Base-by-base conservation (phyloP, 1,140 invertebrate species). In the Drosophila arawakana region DNA sequence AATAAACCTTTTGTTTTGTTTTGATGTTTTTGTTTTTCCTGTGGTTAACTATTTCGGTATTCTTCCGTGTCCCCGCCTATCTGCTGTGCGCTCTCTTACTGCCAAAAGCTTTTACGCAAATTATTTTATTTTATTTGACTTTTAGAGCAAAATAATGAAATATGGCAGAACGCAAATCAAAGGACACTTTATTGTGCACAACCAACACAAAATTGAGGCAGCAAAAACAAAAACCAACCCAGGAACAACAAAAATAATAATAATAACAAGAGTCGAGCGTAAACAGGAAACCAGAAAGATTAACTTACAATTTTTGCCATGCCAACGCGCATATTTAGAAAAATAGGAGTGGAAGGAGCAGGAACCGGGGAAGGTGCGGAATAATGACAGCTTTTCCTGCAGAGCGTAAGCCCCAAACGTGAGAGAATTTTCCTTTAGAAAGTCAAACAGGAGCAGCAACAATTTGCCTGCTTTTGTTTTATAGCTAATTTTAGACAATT, bases 401-500 rank as follows among this genome's bases (percentile, higher is more conserved):
- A 55, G 62, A 41, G 34, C 50, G 10, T 39, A 49, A 50, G 46
- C 46, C 34, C 6, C 54, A 41, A 57, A 57, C 18, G 54, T 39
- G 47, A 25, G 37, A 52, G 47, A 41, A 8, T 43, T 44, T 79
- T 70, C 61, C 50, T 60, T 30, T 58, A 47, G 39, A 58, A 57
- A 15, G 25, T 34, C 39, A 71, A 30, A 30, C 25, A 30, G 25
- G 11, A 62, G 13, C 3, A 52, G 30, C 61, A 67, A 47, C 52
- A 57, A 47, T 63, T 58, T 59, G 57, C 44, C 39, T 39, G 69
- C 66, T 70, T 57, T 70, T 83, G 77, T 67, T 89, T 89, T 84
- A 88, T 84, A 75, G 80, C 81, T 84, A 88, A 88, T 88, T 88
- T 89, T 88, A 88, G 84, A 89, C 85, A 88, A 88, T 88, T 88